Evolutionary conservation across 2,113 vertebrate species (phyloP).

Genomic region (Oxygymnocypris stewartii): DNA sequence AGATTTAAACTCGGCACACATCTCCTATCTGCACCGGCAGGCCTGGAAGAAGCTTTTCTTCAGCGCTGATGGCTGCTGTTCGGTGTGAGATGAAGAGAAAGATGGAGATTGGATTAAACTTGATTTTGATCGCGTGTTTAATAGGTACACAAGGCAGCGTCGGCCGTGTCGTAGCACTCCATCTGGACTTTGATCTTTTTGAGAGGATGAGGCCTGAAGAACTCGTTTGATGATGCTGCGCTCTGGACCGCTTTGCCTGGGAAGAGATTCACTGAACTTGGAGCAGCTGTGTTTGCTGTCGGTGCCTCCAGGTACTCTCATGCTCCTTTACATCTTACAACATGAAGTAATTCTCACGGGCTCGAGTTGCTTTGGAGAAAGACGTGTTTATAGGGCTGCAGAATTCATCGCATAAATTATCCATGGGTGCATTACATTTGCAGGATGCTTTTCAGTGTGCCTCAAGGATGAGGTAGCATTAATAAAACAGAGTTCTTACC

Average conservation of each 20-base stretch:
- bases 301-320: not conserved
- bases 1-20: slow-evolving; percentile 57
- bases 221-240: not conserved
- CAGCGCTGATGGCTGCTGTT: too few species aligned
- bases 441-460: not conserved
- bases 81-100: not conserved
- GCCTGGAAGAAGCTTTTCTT: slow-evolving; percentile 3
- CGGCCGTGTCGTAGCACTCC: not conserved
- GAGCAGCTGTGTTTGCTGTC: slow-evolving; percentile 1
- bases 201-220: slow-evolving; percentile 1
- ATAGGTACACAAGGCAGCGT: not conserved
- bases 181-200: slow-evolving; percentile 1
- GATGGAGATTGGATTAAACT: not conserved
- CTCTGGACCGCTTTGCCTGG: not conserved
- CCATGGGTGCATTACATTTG: not conserved
- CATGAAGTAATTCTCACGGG: not conserved
- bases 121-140: not conserved
- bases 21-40: slow-evolving; percentile 15
- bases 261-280: not conserved
- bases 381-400: not conserved
- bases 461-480: not conserved
- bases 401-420: not conserved
- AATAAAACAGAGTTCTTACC: not conserved
- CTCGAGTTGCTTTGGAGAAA: not conserved
- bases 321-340: not conserved